Percentiles rank a stretch among this genome's conserved stretches.
These are phyloP conservation scores for Pygoscelis antarcticus DNA, from an alignment of 2,113 vertebrate genomes.

Conservation along the genomic window DNA sequence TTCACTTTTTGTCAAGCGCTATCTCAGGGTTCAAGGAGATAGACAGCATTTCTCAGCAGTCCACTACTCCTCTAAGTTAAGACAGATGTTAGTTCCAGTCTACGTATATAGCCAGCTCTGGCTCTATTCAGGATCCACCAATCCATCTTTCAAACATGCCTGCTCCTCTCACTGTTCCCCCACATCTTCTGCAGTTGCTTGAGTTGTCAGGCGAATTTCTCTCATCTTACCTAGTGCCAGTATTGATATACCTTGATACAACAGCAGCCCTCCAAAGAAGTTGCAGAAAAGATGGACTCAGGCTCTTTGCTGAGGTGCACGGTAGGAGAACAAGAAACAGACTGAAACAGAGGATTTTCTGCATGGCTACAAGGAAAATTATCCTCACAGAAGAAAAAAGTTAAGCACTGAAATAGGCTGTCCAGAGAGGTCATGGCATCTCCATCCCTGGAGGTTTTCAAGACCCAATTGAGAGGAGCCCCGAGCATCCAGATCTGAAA, in stretches of 20 bases:
- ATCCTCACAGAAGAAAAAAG: too few relatives aligned
- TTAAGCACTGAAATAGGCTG: not conserved
- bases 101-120: rapidly evolving
- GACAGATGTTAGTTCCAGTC: not conserved
- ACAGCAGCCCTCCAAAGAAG: not conserved
- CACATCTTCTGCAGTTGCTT: too few relatives aligned
- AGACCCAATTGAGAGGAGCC: not conserved
- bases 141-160: not conserved
- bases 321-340: rapidly evolving
- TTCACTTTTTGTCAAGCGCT: not conserved
- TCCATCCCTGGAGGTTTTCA: not conserved
- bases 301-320: not conserved
- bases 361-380: too few relatives aligned
- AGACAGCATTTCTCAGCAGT: not conserved
- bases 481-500: not conserved
- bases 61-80: not conserved
- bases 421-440: not conserved
- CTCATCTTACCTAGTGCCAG: not conserved
- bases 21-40: rapidly evolving
- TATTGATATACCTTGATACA: rapidly evolving
- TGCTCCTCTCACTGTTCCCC: not conserved
- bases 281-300: not conserved
- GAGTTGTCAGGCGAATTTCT: not conserved
- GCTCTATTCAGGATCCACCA: not conserved
- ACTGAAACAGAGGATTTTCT: not conserved